Conservation (phyloP, 2,113 vertebrate genomes). For the Silurus asotus region DNA sequence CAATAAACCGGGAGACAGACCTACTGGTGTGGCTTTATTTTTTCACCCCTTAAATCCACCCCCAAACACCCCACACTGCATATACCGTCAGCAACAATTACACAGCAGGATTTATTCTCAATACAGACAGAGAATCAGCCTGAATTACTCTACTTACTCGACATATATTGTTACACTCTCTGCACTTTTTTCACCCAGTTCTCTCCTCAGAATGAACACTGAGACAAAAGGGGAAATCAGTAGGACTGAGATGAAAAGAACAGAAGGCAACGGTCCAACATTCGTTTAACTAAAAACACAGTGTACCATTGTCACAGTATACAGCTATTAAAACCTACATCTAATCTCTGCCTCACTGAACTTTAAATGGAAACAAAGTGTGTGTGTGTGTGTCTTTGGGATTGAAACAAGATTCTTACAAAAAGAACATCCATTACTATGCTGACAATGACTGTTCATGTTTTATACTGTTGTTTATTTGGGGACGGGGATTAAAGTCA, state of each 20-base stretch:
- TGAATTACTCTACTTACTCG: not conserved
- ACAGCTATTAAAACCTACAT: not conserved
- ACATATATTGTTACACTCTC: not conserved
- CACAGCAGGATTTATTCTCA: not conserved
- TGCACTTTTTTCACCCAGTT: not conserved
- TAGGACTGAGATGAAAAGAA: not conserved
- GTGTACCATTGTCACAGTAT: not conserved
- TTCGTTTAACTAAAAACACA: not conserved
- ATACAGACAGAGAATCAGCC: not conserved
- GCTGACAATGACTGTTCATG: not conserved
- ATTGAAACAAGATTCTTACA: not conserved
- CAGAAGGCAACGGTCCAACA: conserved; percentile 2
- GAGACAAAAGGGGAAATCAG: not conserved
- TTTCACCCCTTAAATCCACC: not conserved
- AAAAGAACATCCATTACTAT: not conserved
- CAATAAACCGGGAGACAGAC: not conserved
- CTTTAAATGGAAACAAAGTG: not conserved
- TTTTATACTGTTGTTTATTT: too few species aligned
- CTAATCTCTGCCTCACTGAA: not conserved
- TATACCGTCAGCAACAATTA: not conserved
- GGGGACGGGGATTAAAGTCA: not conserved
- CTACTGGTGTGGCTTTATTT: not conserved
- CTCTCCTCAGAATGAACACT: not conserved
- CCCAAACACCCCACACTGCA: not conserved
- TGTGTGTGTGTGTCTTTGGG: not conserved